phyloP scores from a whole-genome alignment of 2,113 vertebrate species.

The Vanacampus margaritifer region DNA sequence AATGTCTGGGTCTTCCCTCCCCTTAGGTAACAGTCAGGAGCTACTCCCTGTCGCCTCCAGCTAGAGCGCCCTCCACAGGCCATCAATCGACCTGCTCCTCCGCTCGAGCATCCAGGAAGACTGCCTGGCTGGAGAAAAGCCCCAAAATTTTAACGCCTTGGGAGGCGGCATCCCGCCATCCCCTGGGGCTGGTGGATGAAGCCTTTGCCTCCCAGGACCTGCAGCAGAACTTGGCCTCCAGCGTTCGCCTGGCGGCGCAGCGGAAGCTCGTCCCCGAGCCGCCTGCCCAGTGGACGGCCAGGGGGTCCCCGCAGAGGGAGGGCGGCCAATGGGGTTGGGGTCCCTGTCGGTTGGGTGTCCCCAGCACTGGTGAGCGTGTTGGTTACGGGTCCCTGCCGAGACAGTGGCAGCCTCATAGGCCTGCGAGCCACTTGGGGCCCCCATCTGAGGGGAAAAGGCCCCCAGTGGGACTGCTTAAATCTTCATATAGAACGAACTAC shows the following conservation, averaged over 20 bases:
- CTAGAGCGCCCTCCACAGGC: constrained; percentile 57
- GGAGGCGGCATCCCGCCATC: constrained; percentile 87
- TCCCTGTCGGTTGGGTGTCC: constrained; percentile 47
- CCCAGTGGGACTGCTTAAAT: constrained; percentile 61
- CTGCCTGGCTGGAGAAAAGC: constrained; percentile 58
- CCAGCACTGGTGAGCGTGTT: constrained; percentile 36
- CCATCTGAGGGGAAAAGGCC: constrained; percentile 64
- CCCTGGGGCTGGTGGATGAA: constrained; percentile 87
- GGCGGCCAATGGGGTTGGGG: constrained; percentile 37
- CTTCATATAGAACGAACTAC: constrained; percentile 67
- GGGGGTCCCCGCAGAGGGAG: constrained; percentile 58
- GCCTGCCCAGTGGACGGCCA: constrained; percentile 78
- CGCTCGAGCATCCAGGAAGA: constrained; percentile 61
- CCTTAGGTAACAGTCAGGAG: constrained; percentile 65
- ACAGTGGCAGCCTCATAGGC: constrained; percentile 71
- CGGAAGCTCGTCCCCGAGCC: constrained; percentile 81
- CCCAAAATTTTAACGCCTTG: constrained; percentile 82
- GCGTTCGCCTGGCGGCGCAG: constrained; percentile 80
- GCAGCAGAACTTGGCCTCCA: constrained; percentile 81
- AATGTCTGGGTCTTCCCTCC: constrained; percentile 55
- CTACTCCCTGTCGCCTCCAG: constrained; percentile 79
- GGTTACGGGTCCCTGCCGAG: constrained; percentile 71
- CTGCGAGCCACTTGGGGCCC: constrained; percentile 62
- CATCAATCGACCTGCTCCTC: constrained; percentile 62
- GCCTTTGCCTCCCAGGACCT: constrained; percentile 80